These are phyloP conservation scores for Hylaeus volcanicus DNA, from an alignment of 1,140 invertebrate genomes.

Conservation along the genomic window DNA sequence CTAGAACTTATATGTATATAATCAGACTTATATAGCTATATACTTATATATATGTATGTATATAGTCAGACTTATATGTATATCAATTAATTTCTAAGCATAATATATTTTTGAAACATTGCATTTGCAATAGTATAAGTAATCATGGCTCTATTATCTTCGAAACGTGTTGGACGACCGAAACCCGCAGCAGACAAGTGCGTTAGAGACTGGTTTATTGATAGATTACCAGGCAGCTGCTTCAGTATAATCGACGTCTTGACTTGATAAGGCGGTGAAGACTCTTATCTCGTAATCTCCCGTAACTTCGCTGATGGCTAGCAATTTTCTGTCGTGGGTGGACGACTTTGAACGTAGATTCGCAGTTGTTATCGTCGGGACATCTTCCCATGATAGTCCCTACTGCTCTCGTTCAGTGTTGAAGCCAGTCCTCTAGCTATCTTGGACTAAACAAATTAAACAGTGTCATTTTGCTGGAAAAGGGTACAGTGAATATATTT, in stretches of 20 bases:
- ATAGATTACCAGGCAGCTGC: conserved; percentile 21
- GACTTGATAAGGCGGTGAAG: conserved; percentile 45
- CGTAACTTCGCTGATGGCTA: conserved; percentile 49
- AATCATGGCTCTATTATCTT: neutral
- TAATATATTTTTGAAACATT: no score
- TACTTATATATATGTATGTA: no score
- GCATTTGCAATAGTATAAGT: no score
- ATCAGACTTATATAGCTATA: no score
- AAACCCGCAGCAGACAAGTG: neutral
- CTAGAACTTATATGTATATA: no score
- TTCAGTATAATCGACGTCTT: conserved; percentile 47
- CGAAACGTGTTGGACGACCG: conserved; percentile 15
- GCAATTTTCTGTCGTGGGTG: conserved; percentile 38
- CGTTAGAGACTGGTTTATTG: conserved; percentile 30
- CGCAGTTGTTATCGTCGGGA: conserved; percentile 8
- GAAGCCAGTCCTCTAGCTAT: no score
- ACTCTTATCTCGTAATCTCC: conserved; percentile 45
- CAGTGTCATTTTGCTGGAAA: no score
- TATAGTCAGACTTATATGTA: no score
- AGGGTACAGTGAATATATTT: no score
- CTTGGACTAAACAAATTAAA: no score
- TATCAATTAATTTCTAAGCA: no score
- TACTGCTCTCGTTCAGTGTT: neutral
- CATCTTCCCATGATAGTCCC: conserved; percentile 14
- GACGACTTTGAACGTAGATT: conserved; percentile 30